phyloP scores from a whole-genome alignment of 2,113 vertebrate species.

The Dinomys branickii region DNA sequence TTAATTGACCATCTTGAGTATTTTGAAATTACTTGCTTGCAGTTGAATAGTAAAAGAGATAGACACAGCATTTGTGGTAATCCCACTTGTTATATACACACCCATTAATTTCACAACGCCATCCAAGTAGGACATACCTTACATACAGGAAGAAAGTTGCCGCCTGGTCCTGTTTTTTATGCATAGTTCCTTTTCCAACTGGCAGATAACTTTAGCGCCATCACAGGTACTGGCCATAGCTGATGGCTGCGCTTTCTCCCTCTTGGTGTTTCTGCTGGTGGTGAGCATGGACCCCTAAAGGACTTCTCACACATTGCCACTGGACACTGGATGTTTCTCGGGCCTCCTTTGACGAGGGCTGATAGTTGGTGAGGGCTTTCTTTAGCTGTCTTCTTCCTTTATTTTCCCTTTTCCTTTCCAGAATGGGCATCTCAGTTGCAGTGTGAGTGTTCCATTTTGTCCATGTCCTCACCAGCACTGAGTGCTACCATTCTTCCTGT shows the following conservation, averaged over 20 bases:
- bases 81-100: not conserved
- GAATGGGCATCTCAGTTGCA: not conserved
- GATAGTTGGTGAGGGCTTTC: not conserved
- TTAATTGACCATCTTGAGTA: not conserved
- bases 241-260: not conserved
- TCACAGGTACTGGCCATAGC: not conserved
- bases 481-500: not conserved
- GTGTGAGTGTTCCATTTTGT: not conserved
- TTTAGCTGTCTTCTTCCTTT: not conserved
- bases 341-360: not conserved
- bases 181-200: not conserved
- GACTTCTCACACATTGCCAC: not conserved
- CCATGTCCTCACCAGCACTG: not conserved
- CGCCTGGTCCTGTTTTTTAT: not conserved
- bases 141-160: not conserved
- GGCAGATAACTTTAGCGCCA: not conserved
- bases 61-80: not conserved
- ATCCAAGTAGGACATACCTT: not conserved
- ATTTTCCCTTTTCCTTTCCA: not conserved
- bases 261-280: not conserved
- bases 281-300: not conserved
- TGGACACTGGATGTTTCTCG: not conserved
- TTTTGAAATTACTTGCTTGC: constrained; percentile 19
- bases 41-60: not conserved
- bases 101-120: not conserved